Percentiles rank a stretch among this genome's conserved stretches.
These are phyloP conservation scores for Phallusia fumigata DNA, from an alignment of 23 tunicate genomes.

Conservation along the genomic window DNA sequence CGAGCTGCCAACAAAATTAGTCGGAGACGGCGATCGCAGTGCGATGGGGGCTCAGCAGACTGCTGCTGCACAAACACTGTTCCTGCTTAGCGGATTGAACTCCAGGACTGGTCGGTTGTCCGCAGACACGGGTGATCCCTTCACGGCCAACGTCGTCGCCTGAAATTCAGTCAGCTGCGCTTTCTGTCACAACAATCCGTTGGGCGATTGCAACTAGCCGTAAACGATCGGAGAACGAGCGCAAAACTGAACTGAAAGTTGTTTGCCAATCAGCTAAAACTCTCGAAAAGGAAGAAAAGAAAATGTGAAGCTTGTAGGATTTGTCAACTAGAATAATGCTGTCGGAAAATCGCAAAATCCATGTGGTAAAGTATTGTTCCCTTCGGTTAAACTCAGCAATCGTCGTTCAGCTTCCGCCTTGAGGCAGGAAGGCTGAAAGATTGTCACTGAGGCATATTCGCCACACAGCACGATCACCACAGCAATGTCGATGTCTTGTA, in stretches of 20 bases:
- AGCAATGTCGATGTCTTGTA: neutral
- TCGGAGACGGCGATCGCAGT: neutral
- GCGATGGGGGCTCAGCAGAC: neutral
- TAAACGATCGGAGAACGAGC: neutral
- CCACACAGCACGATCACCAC: neutral
- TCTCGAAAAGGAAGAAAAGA: too few species aligned
- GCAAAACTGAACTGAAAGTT: too few species aligned
- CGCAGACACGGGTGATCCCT: neutral
- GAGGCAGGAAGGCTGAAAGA: too few species aligned
- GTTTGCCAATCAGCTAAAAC: too few species aligned
- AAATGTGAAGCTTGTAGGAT: too few species aligned
- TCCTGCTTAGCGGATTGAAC: neutral
- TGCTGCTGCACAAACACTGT: constrained; percentile 1
- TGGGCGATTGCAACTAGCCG: neutral
- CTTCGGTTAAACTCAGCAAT: too few species aligned
- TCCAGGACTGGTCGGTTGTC: neutral
- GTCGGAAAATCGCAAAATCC: too few species aligned
- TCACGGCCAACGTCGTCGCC: constrained; percentile 8
- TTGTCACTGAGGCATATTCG: neutral
- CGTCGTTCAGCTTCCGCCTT: too few species aligned
- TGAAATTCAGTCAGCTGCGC: constrained; percentile 1
- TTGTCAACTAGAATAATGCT: too few species aligned
- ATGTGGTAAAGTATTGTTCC: too few species aligned
- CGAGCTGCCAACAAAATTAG: neutral
- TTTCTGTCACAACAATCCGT: neutral